These are phyloP conservation scores for Hippocampus barbouri DNA, from an alignment of 2,113 vertebrate species.

Conservation along the genomic window DNA sequence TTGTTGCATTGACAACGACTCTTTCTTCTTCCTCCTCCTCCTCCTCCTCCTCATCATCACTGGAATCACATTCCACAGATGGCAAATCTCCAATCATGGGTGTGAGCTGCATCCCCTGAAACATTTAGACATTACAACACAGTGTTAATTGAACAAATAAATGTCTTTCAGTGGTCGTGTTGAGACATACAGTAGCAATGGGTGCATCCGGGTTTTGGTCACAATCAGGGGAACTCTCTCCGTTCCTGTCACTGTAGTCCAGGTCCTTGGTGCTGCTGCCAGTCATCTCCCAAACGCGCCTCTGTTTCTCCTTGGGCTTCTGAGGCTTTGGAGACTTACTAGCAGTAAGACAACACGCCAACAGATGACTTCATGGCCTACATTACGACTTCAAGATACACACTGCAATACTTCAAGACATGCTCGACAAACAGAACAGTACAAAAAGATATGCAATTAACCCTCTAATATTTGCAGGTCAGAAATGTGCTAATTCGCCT, in stretches of 20 bases:
- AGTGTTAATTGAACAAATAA: background rate
- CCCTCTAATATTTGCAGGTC: no score
- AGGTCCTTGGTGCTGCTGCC: conserved; percentile 80
- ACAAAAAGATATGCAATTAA: background rate
- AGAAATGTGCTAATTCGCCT: no score
- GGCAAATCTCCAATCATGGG: conserved; percentile 81
- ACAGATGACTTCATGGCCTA: background rate
- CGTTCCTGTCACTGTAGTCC: conserved; percentile 83
- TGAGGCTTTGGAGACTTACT: conserved; percentile 87
- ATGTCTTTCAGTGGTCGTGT: background rate
- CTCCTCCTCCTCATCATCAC: conserved; percentile 65
- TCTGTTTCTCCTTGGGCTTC: conserved; percentile 82
- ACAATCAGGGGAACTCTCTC: conserved; percentile 37
- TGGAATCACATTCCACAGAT: conserved; percentile 88
- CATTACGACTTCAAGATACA: background rate
- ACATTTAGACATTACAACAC: background rate
- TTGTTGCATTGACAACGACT: conserved; percentile 69
- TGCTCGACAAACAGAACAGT: background rate
- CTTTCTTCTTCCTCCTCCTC: conserved; percentile 51
- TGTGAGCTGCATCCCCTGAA: conserved; percentile 57
- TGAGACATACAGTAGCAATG: conserved; percentile 52
- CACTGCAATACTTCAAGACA: background rate
- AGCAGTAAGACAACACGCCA: background rate
- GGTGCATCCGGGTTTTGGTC: conserved; percentile 61
- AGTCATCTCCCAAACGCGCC: conserved; percentile 83